These are phyloP conservation scores for Samia ricini DNA, from an alignment of 1,140 invertebrate genomes.

Conservation along the genomic window DNA sequence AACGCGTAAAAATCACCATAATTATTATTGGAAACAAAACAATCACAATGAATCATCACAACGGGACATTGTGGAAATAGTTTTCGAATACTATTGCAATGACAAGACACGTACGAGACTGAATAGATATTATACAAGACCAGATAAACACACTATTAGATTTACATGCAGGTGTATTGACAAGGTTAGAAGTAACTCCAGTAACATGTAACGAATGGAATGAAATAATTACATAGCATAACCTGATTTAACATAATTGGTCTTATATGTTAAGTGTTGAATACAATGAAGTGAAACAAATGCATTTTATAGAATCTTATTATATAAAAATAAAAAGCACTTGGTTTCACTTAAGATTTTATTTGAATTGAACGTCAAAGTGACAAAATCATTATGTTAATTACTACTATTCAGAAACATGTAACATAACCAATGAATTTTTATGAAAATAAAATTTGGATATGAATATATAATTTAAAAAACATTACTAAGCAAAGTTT, in stretches of 20 bases:
- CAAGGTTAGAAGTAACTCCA: constrained; percentile 31
- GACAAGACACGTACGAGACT: constrained; percentile 19
- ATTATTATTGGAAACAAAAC: constrained; percentile 13
- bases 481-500: too few species aligned
- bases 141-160: constrained; percentile 15
- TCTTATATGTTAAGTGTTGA: constrained; percentile 12
- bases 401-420: too few species aligned
- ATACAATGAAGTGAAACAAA: not conserved
- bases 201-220: constrained; percentile 24
- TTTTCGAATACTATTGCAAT: constrained; percentile 21
- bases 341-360: not conserved
- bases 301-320: not conserved
- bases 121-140: constrained; percentile 8
- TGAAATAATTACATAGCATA: constrained; percentile 29
- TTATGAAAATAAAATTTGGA: too few species aligned
- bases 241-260: constrained; percentile 30
- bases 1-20: constrained; percentile 16
- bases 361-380: too few species aligned
- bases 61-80: constrained; percentile 24
- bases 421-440: too few species aligned
- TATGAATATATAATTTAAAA: too few species aligned
- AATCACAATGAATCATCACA: constrained; percentile 23
- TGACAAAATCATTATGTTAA: too few species aligned
- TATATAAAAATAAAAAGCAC: not conserved
- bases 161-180: constrained; percentile 23